phyloP scores from a whole-genome alignment of 2,888 invertebrate genomes.

The Auanema sp. region DNA sequence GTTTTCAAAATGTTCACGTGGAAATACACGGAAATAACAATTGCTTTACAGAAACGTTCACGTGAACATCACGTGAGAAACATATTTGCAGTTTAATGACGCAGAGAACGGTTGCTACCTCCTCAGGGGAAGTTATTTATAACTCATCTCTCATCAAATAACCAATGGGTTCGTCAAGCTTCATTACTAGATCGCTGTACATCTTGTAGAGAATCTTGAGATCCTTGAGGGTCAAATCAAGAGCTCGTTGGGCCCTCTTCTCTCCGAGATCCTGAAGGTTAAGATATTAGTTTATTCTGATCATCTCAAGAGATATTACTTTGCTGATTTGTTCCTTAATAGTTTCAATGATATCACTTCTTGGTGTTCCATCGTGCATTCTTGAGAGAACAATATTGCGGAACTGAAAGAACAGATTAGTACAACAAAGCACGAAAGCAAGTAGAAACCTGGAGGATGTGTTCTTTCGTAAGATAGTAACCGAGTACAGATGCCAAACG shows the following conservation, averaged over 20 bases:
- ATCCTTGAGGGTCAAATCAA: conserved; percentile 21
- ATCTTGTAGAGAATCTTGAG: conserved; percentile 18
- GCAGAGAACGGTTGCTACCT: too few species aligned
- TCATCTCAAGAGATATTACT: neutral
- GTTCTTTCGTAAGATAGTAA: conserved; percentile 14
- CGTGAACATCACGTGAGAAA: too few species aligned
- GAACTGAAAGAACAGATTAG: conserved; percentile 9
- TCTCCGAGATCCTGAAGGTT: conserved; percentile 14
- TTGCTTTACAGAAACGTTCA: too few species aligned
- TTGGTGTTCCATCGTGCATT: conserved; percentile 3
- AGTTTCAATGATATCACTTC: conserved; percentile 7
- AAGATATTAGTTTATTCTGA: neutral
- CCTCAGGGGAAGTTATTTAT: neutral
- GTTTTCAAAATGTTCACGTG: neutral
- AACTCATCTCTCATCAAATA: conserved; percentile 16
- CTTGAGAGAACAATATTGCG: conserved; percentile 5
- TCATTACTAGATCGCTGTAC: conserved; percentile 7
- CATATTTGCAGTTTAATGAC: too few species aligned
- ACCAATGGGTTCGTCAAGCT: conserved; percentile 10
- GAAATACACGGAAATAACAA: too few species aligned
- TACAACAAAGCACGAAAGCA: too few species aligned
- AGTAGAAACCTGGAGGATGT: conserved; percentile 7
- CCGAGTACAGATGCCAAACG: conserved; percentile 11
- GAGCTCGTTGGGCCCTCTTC: conserved; percentile 7
- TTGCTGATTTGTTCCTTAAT: conserved; percentile 12